Base-by-base conservation (phyloP, 2,888 invertebrate species). In the Dione juno region DNA sequence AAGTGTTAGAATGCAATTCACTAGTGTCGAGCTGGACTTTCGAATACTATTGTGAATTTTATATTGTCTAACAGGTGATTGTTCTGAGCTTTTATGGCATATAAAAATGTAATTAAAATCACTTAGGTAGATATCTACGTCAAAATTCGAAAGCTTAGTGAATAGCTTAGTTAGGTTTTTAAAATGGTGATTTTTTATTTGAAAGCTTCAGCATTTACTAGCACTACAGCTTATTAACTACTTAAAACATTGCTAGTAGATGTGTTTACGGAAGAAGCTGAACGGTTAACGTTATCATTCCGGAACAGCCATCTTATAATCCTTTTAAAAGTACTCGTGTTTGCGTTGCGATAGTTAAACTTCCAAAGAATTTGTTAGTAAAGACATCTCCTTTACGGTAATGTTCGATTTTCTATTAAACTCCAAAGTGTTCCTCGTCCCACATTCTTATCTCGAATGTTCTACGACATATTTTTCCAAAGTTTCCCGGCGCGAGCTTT, bases 321-420 rank as follows among this genome's bases (percentile, higher is more conserved):
- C 72, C 76, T 77, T 75, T 77, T 76, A 75, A 74, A 74, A 73
- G 72, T 74, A 66, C 66, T 77, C 77, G 77, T 72, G 75, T 74
- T 76, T 78, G 75, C 75, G 69, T 70, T 70, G 71, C 75, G 82
- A 82, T 84, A 84, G 82, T 85, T 84, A 84, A 83, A 86, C 88
- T 89, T 86, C 83, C 81, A 84, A 88, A 85, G 90, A 88, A 90
- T 92, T 92, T 92, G 91, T 91, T 90, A 89, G 91, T 89, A 87
- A 88, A 90, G 90, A 90, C 92, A 89, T 93, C 90, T 87, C 91
- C 80, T 92, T 92, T 90, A 92, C 90, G 93, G 89, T 93, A 92
- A 92, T 92, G 92, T 92, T 92, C 92, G 92, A 93, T 93, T 93
- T 93, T 93, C 93, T 93, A 93, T 93, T 93, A 93, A 93, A 93